Evolutionary conservation across 2,797 vertebrate genomes (phyloP).

Genomic region (Gastrophryne carolinensis): DNA sequence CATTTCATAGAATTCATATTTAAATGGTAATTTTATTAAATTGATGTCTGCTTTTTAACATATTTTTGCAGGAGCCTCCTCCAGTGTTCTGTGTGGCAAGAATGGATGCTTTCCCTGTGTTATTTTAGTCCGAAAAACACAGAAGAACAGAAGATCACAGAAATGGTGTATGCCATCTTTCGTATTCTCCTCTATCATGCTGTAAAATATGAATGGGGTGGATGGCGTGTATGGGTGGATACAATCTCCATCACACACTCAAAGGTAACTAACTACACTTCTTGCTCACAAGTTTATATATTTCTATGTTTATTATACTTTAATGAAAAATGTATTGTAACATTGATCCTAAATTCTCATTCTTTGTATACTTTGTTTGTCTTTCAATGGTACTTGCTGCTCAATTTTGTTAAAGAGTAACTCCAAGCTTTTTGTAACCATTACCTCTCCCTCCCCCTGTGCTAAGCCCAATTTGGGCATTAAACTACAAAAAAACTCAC

Average conservation of each 20-base stretch:
- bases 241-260: constrained; percentile 97
- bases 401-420: neutral
- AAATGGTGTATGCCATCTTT: constrained; percentile 98
- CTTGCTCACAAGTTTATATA: neutral
- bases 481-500: no score
- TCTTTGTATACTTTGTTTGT: no score
- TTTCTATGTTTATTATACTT: no score
- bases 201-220: constrained; percentile 97
- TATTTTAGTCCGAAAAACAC: constrained; percentile 87
- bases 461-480: no score
- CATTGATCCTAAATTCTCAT: no score
- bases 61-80: constrained; percentile 83
- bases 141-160: constrained; percentile 96
- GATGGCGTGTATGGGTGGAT: constrained; percentile 98
- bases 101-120: constrained; percentile 98
- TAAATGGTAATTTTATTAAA: no score
- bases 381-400: no score
- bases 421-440: no score
- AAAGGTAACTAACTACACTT: constrained; percentile 78
- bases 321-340: no score
- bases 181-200: constrained; percentile 97
- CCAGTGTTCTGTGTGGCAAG: constrained; percentile 98
- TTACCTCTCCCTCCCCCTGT: no score
- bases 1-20: no score
- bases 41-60: no score